Base-by-base conservation (phyloP, 2,888 invertebrate genomes). In the Ferdinandea cuprea region DNA sequence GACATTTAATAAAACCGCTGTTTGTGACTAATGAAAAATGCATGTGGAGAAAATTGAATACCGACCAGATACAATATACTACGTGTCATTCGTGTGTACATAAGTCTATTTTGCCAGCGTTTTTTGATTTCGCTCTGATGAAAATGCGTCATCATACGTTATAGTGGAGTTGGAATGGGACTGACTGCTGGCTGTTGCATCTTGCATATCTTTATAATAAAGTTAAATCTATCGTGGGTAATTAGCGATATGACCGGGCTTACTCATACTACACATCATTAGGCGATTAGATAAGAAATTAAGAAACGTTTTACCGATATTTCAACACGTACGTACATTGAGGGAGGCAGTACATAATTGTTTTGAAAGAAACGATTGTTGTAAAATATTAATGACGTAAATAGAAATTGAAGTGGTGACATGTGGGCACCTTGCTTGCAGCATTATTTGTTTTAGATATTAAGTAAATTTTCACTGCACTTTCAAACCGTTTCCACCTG, bases 21-120 rank as follows among this genome's bases (percentile, higher is more conserved):
- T n/a, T 11, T 13, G 44, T 65, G 65, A 37, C 48, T 50, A 40
- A 50, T 28, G 17, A 19, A 9, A 21, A 35, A 35, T 54, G 54
- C 54, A 19, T 54, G 15, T 15, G 40, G 58, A 11, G 42, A 58
- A 28, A 58, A 28, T 8, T 11, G 28, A 58, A 21, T 13, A 25
- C 25, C 9, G 9, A 25, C 19, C 15, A 15, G n/a, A 17, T 35
- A n/a, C n/a, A n/a, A n/a, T n/a, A n/a, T n/a, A 6, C 15, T 40
- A 52, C 13, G 54, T 28, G 28, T 42, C 58, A 9, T 50, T 50
- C 13, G 9, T 15, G 15, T 40, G n/a, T n/a, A n/a, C n/a, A n/a
- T n/a, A 40, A 25, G 25, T 21, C 8, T 37, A n/a, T 25, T 2
- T 17, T 40, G 40, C 40, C n/a, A 40, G 3, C 6, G 6, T 5